Evolutionary conservation across 2,888 invertebrate genomes (phyloP).

Genomic region (Xanthorhoe designata): DNA sequence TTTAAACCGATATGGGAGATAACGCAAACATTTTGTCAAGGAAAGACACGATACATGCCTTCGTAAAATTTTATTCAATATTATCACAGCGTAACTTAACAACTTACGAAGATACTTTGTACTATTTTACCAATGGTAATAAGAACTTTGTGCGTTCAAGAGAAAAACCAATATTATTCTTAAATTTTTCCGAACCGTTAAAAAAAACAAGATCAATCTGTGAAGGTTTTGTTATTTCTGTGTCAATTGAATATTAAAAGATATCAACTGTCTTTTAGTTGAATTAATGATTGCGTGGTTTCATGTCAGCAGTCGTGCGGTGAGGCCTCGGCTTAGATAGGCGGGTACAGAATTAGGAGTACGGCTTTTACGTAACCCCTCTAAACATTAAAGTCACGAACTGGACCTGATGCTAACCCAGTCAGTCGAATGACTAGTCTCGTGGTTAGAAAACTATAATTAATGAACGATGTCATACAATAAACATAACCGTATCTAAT

Average conservation of each 20-base stretch:
- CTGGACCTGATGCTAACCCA: conserved; percentile 28
- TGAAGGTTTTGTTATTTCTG: conserved; percentile 4
- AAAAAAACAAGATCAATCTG: conserved; percentile 12
- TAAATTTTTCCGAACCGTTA: conserved; percentile 14
- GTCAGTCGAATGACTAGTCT: conserved; percentile 29
- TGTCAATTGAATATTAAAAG: conserved; percentile 10
- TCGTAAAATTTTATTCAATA: conserved; percentile 28
- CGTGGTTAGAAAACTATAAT: conserved; percentile 30
- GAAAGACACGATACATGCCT: conserved; percentile 25
- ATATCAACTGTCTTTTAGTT: conserved; percentile 19
- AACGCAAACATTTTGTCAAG: conserved; percentile 24
- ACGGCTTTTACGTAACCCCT: conserved; percentile 20
- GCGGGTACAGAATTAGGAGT: background rate
- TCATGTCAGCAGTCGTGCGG: conserved; percentile 9
- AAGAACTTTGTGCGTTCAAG: conserved; percentile 18
- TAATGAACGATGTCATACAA: conserved; percentile 19
- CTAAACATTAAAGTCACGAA: conserved; percentile 33
- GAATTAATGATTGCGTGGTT: conserved; percentile 18
- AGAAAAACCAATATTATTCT: conserved; percentile 15
- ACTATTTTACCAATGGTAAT: conserved; percentile 24
- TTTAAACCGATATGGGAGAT: conserved; percentile 22
- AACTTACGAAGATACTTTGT: conserved; percentile 20
- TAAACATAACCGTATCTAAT: background rate
- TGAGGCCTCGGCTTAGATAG: conserved; percentile 9
- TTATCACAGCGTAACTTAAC: conserved; percentile 21